These are phyloP conservation scores for Euspilapteryx auroguttella DNA, from an alignment of 2,888 invertebrate genomes.

Conservation along the genomic window DNA sequence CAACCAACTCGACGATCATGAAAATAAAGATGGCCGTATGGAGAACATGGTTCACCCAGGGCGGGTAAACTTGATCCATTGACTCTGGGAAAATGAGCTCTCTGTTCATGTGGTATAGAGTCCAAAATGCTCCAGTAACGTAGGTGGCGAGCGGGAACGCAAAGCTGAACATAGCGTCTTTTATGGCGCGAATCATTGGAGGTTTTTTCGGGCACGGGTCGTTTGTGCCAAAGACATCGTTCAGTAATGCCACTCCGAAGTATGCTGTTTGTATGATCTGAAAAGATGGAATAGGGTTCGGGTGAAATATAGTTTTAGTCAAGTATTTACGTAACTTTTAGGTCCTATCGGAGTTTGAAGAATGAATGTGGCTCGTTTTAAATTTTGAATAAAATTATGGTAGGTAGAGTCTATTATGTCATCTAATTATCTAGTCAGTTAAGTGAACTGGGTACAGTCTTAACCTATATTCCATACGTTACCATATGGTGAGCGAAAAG, in stretches of 20 bases:
- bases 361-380: too few species aligned
- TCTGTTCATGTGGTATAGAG: slow-evolving; percentile 78
- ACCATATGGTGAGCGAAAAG: too few species aligned
- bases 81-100: slow-evolving; percentile 84
- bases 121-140: slow-evolving; percentile 88
- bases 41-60: slow-evolving; percentile 87
- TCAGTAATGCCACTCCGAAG: slow-evolving; percentile 71
- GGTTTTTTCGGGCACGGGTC: slow-evolving; percentile 60
- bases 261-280: slow-evolving; percentile 64
- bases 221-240: slow-evolving; percentile 75
- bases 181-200: slow-evolving; percentile 63
- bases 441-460: too few species aligned
- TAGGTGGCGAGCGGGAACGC: slow-evolving; percentile 77
- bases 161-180: slow-evolving; percentile 67
- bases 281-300: too few species aligned
- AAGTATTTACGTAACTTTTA: too few species aligned
- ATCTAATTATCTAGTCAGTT: too few species aligned
- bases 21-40: slow-evolving; percentile 82
- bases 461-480: too few species aligned
- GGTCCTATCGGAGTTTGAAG: too few species aligned
- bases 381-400: too few species aligned
- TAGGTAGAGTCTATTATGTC: too few species aligned
- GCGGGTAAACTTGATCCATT: slow-evolving; percentile 78
- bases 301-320: too few species aligned
- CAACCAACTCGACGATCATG: slow-evolving; percentile 71